phyloP scores from a whole-genome alignment of 2,797 vertebrate species.

The Galago senegalensis region DNA sequence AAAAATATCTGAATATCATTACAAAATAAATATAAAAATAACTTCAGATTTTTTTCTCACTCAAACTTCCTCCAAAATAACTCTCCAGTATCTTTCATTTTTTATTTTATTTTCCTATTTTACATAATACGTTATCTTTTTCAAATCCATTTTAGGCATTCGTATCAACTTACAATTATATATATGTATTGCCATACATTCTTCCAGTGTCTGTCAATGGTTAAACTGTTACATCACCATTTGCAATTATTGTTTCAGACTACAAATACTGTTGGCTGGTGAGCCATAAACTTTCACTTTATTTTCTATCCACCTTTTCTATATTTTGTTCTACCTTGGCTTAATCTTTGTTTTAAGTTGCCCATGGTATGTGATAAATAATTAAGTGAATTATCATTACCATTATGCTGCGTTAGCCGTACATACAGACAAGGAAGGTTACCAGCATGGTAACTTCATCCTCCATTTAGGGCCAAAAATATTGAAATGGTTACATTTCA shows the following conservation, averaged over 20 bases:
- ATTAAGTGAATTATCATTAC: background rate
- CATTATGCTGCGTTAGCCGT: background rate
- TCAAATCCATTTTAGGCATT: background rate
- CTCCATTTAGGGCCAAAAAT: background rate
- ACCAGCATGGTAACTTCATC: too few relatives aligned
- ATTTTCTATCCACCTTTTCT: background rate
- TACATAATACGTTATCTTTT: background rate
- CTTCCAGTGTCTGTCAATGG: background rate
- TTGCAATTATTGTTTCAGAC: background rate
- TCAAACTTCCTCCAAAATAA: background rate
- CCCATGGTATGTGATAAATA: background rate
- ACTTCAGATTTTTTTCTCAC: background rate
- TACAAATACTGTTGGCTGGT: background rate
- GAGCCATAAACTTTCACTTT: background rate
- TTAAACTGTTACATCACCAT: background rate
- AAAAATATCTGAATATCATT: background rate
- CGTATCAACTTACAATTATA: background rate
- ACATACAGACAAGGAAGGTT: background rate
- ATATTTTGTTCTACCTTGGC: background rate
- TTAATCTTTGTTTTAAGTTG: conserved; percentile 43
- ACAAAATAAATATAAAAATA: conserved; percentile 3
- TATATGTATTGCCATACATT: background rate
- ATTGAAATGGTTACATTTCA: background rate
- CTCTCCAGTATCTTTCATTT: background rate
- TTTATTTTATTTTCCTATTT: background rate